These are phyloP conservation scores for Drosophila leonis DNA, from an alignment of 2,888 invertebrate species.

Conservation along the genomic window DNA sequence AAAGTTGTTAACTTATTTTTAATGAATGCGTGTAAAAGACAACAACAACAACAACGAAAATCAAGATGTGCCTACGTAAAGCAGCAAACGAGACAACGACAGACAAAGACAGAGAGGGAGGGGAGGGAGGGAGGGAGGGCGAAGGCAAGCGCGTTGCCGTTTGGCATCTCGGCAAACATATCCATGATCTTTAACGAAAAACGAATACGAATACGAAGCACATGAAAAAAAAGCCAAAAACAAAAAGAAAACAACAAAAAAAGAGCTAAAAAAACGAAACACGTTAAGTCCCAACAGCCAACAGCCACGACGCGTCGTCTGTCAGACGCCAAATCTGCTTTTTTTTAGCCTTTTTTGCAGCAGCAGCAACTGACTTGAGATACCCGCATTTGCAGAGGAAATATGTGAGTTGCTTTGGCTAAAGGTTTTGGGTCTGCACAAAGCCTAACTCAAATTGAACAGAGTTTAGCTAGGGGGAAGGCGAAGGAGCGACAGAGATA, in stretches of 20 bases:
- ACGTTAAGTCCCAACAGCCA: constrained; percentile 49
- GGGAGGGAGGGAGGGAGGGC: background rate
- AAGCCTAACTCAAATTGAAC: background rate
- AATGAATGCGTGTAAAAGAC: constrained; percentile 76
- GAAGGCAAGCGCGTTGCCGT: constrained; percentile 37
- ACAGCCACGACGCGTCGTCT: constrained; percentile 37
- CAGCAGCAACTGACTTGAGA: constrained; percentile 7
- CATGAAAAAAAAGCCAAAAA: constrained; percentile 30
- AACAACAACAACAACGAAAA: constrained; percentile 42
- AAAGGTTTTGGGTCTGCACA: too few relatives aligned
- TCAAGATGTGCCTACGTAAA: constrained; percentile 61
- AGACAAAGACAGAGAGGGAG: constrained; percentile 12
- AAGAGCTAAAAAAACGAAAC: constrained; percentile 28
- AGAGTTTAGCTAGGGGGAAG: background rate
- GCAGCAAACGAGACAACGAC: constrained; percentile 43
- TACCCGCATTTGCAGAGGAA: constrained; percentile 16
- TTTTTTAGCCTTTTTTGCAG: constrained; percentile 18
- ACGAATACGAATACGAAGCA: constrained; percentile 31
- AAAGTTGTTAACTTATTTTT: constrained; percentile 84
- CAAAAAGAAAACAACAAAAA: constrained; percentile 11
- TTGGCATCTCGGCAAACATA: constrained; percentile 74
- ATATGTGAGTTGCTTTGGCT: background rate
- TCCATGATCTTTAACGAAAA: constrained; percentile 72
- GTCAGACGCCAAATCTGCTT: constrained; percentile 49
- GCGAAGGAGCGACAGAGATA: background rate